Base-by-base conservation (phyloP, 2,113 vertebrate species). In the Mastomys coucha region DNA sequence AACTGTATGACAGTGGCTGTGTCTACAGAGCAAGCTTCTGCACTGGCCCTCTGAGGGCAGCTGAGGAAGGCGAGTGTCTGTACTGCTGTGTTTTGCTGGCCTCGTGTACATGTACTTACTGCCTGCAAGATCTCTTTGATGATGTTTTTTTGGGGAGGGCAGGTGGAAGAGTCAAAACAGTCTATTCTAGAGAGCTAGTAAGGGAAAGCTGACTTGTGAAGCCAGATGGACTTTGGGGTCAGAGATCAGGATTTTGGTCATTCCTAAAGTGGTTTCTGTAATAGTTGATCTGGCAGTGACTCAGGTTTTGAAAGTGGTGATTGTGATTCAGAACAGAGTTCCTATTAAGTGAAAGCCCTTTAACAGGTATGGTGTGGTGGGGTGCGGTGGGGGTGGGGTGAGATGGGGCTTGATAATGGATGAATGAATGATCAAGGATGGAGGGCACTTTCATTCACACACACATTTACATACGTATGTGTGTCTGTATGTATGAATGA, bases 391-490 rank as follows among this genome's bases (percentile, higher is more conserved):
- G n/a, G 49, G 49, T 10, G 73, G 24, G n/a, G 42, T 49, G 28
- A 36, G 19, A 51, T 56, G 17, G n/a, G 51, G 42, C 42, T 69
- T 80, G 73, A 80, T 81, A 65, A 9, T 63, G 33, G 26, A 42
- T 36, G 88, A 58, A 20, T 82, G 92, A 72, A 20, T 67, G n/a
- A n/a, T 65, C 88, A 65, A 63, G 91, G 92, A 91, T 36, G 45
- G 42, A 85, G 82, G 81, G 81, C 51, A 65, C n/a, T 75, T 11
- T 85, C 85, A 58, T 13, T 28, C 67, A 69, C 28, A 33, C 67
- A 33, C 67, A 33, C 31, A 69, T 12, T 5, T 12, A 69, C 31
- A 13, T 24, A 67, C 28, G 22, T 10, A 67, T 58, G 58, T 20
- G 5, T 58, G 58, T 58, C 6, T 58, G 58, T 58, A 58, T 58